Conservation (phyloP, 2,888 invertebrate genomes). For the Heliconius charithonia region DNA sequence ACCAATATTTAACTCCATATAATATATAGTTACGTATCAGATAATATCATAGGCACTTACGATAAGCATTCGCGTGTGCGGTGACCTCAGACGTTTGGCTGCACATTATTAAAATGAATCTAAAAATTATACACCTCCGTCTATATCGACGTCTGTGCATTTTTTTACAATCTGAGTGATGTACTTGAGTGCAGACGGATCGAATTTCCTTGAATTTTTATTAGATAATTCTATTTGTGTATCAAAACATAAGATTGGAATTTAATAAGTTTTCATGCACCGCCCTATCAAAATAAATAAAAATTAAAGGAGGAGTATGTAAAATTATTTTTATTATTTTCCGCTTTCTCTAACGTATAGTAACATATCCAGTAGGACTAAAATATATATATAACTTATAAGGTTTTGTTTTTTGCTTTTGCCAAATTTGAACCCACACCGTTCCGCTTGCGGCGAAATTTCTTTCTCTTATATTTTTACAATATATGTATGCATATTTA, state of each 20-base stretch:
- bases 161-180: conserved; percentile 76
- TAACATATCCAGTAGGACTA: background rate
- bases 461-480: background rate
- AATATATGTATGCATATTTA: background rate
- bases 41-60: conserved; percentile 31
- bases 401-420: background rate
- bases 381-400: background rate
- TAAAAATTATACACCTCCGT: conserved; percentile 77
- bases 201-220: conserved; percentile 83
- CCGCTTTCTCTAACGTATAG: no score
- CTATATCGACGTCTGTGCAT: conserved; percentile 75
- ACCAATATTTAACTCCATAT: conserved; percentile 3
- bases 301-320: no score
- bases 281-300: background rate
- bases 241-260: conserved; percentile 52
- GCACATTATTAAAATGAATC: conserved; percentile 82
- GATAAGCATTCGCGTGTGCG: conserved; percentile 51
- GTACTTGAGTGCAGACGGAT: conserved; percentile 80
- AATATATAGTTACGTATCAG: background rate
- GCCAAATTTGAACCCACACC: background rate
- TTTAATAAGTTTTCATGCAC: background rate
- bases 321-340: background rate
- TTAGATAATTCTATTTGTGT: conserved; percentile 68
- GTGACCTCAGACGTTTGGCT: conserved; percentile 73
- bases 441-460: background rate